Percentiles rank a stretch among this genome's conserved stretches.
Conservation (phyloP, 2,888 invertebrate genomes). For the Steromphala cineraria region DNA sequence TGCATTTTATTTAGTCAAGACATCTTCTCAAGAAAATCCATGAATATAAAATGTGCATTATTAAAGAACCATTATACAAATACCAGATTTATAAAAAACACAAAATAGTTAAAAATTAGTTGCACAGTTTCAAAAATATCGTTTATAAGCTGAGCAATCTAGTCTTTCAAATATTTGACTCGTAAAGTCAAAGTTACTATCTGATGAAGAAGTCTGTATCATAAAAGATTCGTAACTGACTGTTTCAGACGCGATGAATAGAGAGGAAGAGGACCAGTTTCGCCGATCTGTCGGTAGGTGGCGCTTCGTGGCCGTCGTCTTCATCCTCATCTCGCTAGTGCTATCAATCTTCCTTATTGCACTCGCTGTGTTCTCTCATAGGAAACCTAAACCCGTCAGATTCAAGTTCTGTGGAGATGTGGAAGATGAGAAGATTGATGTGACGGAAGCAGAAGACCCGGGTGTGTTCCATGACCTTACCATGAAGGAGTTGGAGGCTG, state of each 20-base stretch:
- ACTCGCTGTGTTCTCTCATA: slow-evolving; percentile 19
- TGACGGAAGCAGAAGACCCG: slow-evolving; percentile 41
- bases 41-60: too few relatives aligned
- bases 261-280: slow-evolving; percentile 5
- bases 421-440: slow-evolving; percentile 32
- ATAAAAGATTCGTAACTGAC: too few relatives aligned
- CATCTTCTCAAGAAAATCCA: too few relatives aligned
- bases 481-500: slow-evolving; percentile 36
- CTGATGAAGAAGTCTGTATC: too few relatives aligned
- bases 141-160: too few relatives aligned
- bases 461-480: slow-evolving; percentile 54
- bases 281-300: slow-evolving; percentile 40
- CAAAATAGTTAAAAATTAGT: too few relatives aligned
- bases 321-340: slow-evolving; percentile 40
- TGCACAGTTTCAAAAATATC: too few relatives aligned
- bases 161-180: too few relatives aligned
- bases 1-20: too few relatives aligned
- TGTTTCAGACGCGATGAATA: not conserved
- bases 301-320: slow-evolving; percentile 36
- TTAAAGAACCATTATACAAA: too few relatives aligned
- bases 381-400: not conserved
- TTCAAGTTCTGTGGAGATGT: not conserved
- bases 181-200: too few relatives aligned
- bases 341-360: slow-evolving; percentile 36
- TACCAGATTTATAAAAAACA: too few relatives aligned